Evolutionary conservation across 2,113 vertebrate species (phyloP).

Genomic region (Aspiorhynchus laticeps): DNA sequence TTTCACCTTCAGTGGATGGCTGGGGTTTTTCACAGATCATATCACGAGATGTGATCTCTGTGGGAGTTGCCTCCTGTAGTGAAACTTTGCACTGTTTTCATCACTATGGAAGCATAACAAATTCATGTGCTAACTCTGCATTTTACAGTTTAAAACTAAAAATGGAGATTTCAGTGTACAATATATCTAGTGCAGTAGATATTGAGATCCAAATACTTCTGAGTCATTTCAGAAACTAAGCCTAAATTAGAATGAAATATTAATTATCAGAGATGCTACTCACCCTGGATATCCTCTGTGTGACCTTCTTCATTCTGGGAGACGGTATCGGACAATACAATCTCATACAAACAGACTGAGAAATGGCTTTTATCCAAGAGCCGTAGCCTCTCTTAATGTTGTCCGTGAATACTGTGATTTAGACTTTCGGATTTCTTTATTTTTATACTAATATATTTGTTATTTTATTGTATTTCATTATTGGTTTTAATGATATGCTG

Average conservation of each 20-base stretch:
- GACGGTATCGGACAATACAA: too few relatives aligned
- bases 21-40: background rate
- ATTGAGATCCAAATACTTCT: too few relatives aligned
- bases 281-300: too few relatives aligned
- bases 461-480: too few relatives aligned
- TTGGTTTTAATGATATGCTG: too few relatives aligned
- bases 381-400: too few relatives aligned
- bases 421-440: too few relatives aligned
- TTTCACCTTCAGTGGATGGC: background rate
- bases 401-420: too few relatives aligned
- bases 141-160: background rate
- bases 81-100: constrained; percentile 15
- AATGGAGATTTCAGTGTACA: background rate
- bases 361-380: background rate
- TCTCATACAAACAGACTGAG: background rate
- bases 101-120: background rate
- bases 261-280: too few relatives aligned
- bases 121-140: background rate
- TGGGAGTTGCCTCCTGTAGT: background rate
- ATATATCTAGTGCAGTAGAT: background rate
- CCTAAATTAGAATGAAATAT: background rate
- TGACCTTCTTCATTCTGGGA: too few relatives aligned
- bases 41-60: background rate
- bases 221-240: background rate
- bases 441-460: too few relatives aligned